Evolutionary conservation across 2,113 vertebrate genomes (phyloP).

Genomic region (Semicossyphus pulcher): DNA sequence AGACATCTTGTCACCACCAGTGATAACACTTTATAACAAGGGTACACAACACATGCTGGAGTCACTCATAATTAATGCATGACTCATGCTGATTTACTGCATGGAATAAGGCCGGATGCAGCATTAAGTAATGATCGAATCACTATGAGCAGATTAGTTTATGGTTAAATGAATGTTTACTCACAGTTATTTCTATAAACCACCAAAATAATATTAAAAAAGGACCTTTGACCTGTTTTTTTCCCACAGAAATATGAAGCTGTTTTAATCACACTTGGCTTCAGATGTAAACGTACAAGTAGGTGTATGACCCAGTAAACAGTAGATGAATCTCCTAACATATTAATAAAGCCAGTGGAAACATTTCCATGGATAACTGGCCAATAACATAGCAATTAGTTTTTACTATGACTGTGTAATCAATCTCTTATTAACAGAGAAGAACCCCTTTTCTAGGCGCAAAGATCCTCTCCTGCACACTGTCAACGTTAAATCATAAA

Average conservation of each 20-base stretch:
- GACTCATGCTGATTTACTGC: background rate
- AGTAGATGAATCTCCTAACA: too few species aligned
- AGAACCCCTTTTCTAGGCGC: too few species aligned
- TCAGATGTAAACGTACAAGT: background rate
- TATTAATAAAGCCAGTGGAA: background rate
- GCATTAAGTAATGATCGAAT: background rate
- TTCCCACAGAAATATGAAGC: too few species aligned
- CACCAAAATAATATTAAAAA: background rate
- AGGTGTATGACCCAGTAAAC: background rate
- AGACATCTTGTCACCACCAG: background rate
- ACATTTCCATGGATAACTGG: background rate
- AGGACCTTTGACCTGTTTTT: too few species aligned
- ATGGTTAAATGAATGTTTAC: background rate
- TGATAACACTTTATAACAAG: background rate
- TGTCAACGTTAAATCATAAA: background rate
- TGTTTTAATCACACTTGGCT: too few species aligned
- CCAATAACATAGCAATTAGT: background rate
- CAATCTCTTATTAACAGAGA: too few species aligned
- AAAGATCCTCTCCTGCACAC: background rate
- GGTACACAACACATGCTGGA: background rate
- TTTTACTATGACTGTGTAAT: too few species aligned
- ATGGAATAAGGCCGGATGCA: background rate
- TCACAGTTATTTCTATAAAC: background rate
- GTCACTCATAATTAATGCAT: background rate
- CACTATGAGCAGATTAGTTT: background rate